These are phyloP conservation scores for Mus caroli DNA, from an alignment of 2,797 vertebrate genomes.

Conservation along the genomic window DNA sequence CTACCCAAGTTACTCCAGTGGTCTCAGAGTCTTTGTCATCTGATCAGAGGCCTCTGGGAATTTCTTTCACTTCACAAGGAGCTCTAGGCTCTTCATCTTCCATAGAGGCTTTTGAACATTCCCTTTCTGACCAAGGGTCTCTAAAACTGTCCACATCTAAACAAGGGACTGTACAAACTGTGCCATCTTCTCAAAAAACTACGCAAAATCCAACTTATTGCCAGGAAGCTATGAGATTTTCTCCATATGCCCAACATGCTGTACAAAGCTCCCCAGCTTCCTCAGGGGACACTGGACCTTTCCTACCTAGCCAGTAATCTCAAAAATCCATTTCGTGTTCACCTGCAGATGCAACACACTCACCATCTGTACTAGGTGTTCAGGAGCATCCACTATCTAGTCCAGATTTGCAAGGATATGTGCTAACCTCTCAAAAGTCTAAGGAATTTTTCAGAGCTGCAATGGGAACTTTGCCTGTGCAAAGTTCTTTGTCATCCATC, in stretches of 20 bases:
- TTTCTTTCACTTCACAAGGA: not conserved
- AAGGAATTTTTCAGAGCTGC: not conserved
- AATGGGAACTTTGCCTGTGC: not conserved
- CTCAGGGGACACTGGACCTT: too few relatives aligned
- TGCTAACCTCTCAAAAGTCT: not conserved
- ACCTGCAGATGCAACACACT: not conserved
- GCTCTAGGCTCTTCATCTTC: not conserved
- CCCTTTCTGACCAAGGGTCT: not conserved
- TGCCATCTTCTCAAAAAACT: not conserved
- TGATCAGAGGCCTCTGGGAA: not conserved
- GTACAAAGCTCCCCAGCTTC: not conserved
- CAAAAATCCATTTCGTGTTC: too few relatives aligned
- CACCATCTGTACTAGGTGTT: not conserved
- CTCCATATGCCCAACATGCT: not conserved
- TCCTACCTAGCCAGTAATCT: not conserved
- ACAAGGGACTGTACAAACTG: not conserved
- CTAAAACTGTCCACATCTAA: not conserved
- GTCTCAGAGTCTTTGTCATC: not conserved
- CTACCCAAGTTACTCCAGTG: not conserved
- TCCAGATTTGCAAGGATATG: not conserved
- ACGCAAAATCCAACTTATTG: too few relatives aligned
- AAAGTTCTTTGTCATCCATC: not conserved
- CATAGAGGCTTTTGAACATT: not conserved
- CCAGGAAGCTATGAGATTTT: not conserved
- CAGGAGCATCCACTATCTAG: not conserved